A percentile compares a stretch with the other conserved stretches of the same genome.
These are phyloP conservation scores for Prochilodus magdalenae DNA, from an alignment of 2,113 vertebrate genomes.

Conservation along the genomic window DNA sequence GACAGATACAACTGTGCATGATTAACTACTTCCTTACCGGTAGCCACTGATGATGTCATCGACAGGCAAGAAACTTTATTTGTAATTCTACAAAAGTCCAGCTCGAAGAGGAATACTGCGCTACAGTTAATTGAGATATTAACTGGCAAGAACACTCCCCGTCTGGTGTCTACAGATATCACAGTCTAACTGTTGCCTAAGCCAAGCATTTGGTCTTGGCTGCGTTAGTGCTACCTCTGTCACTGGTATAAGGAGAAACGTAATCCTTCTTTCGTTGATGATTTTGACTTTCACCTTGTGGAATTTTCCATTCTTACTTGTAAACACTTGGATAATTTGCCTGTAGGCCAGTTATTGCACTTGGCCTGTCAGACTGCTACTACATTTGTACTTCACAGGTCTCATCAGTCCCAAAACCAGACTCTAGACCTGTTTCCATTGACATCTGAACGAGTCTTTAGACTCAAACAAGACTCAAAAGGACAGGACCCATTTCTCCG, in stretches of 20 bases:
- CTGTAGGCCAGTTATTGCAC: conserved; percentile 20
- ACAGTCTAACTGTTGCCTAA: background rate
- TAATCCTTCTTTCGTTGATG: too few relatives aligned
- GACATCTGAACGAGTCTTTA: background rate
- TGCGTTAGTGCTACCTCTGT: background rate
- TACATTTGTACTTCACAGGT: too few relatives aligned
- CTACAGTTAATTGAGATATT: too few relatives aligned
- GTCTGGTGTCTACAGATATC: background rate
- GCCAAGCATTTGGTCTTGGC: background rate
- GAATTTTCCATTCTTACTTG: conserved; percentile 24
- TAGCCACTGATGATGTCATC: too few relatives aligned
- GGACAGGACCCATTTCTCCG: too few relatives aligned
- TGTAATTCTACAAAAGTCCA: too few relatives aligned
- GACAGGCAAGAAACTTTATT: too few relatives aligned
- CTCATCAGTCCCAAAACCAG: conserved; percentile 33
- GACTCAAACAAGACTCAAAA: too few relatives aligned
- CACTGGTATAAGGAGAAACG: background rate
- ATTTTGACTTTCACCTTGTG: conserved; percentile 33
- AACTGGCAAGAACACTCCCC: background rate
- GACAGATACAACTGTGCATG: too few relatives aligned
- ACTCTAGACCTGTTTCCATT: conserved; percentile 24
- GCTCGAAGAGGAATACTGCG: too few relatives aligned
- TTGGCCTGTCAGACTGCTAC: too few relatives aligned
- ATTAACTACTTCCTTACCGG: too few relatives aligned
- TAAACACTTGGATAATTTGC: conserved; percentile 11